phyloP scores from a whole-genome alignment of 1,140 invertebrate species.

The Orussus abietinus region DNA sequence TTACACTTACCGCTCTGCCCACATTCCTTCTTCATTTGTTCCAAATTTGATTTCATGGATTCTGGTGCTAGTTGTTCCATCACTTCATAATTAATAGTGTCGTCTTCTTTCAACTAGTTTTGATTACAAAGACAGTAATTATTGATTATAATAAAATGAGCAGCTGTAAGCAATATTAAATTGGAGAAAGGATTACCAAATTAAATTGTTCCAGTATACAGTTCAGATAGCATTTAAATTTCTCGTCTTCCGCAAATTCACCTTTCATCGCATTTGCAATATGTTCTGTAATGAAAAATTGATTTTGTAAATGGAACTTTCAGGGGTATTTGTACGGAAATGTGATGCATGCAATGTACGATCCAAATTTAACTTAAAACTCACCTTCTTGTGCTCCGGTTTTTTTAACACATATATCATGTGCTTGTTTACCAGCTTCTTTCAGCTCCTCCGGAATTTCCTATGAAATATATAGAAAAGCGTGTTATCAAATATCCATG shows the following conservation, averaged over 20 bases:
- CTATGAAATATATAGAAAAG: constrained; percentile 17
- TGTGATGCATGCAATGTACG: constrained; percentile 1
- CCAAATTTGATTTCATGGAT: constrained; percentile 20
- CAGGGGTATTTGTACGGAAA: background rate
- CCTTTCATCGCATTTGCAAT: constrained; percentile 20
- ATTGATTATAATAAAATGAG: too few relatives aligned
- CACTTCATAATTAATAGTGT: constrained; percentile 41
- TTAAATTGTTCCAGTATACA: constrained; percentile 37
- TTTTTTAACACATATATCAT: constrained; percentile 33
- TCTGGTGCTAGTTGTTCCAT: constrained; percentile 36
- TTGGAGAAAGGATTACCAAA: too few relatives aligned
- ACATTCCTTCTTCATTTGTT: constrained; percentile 32
- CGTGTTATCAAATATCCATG: too few relatives aligned
- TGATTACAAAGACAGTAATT: too few relatives aligned
- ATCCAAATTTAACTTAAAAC: constrained; percentile 3
- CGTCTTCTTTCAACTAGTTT: constrained; percentile 33
- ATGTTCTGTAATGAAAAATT: constrained; percentile 16
- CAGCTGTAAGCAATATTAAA: too few relatives aligned
- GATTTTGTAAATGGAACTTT: background rate
- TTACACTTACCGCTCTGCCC: constrained; percentile 29
- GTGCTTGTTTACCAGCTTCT: constrained; percentile 26
- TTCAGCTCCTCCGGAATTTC: constrained; percentile 27
- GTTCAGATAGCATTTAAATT: constrained; percentile 45
- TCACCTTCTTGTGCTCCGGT: constrained; percentile 27
- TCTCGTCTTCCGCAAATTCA: constrained; percentile 21